Conservation (phyloP, 1,140 invertebrate genomes). For the Stegodyphus dumicola region DNA sequence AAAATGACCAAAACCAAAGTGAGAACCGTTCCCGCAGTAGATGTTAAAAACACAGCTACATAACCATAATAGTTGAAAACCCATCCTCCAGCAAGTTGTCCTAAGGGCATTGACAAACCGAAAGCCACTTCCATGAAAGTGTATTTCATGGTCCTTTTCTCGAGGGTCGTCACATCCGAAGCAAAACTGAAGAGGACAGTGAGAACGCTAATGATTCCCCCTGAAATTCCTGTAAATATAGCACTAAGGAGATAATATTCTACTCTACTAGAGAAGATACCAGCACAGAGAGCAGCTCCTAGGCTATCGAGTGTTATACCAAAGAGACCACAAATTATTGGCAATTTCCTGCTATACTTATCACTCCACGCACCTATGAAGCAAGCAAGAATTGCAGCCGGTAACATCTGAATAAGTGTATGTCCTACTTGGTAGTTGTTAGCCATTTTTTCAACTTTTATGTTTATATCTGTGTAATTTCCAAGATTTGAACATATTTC, state of each 20-base stretch:
- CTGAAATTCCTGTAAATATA: not conserved
- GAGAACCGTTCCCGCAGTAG: not conserved
- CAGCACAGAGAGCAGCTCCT: not conserved
- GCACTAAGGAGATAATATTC: not conserved
- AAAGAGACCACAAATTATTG: not conserved
- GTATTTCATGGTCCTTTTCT: slow-evolving; percentile 9
- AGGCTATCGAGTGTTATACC: slow-evolving; percentile 6
- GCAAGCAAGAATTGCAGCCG: not conserved
- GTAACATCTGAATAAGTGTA: not conserved
- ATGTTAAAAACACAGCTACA: not conserved
- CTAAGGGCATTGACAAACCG: not conserved
- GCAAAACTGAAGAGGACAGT: slow-evolving; percentile 1
- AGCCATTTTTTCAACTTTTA: not conserved
- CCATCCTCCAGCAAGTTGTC: not conserved
- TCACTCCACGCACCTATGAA: slow-evolving; percentile 25
- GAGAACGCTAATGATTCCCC: slow-evolving; percentile 6
- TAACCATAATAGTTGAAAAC: slow-evolving; percentile 1
- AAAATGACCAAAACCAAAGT: not conserved
- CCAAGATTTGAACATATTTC: not conserved
- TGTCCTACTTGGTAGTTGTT: slow-evolving; percentile 12
- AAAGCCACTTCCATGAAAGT: slow-evolving; percentile 1
- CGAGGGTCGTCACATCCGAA: not conserved
- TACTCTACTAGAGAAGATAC: not conserved
- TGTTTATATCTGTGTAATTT: not conserved
- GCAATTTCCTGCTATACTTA: slow-evolving; percentile 9